Evolutionary conservation across 2,797 vertebrate genomes (phyloP).

Genomic region (Pangasius krempfi): DNA sequence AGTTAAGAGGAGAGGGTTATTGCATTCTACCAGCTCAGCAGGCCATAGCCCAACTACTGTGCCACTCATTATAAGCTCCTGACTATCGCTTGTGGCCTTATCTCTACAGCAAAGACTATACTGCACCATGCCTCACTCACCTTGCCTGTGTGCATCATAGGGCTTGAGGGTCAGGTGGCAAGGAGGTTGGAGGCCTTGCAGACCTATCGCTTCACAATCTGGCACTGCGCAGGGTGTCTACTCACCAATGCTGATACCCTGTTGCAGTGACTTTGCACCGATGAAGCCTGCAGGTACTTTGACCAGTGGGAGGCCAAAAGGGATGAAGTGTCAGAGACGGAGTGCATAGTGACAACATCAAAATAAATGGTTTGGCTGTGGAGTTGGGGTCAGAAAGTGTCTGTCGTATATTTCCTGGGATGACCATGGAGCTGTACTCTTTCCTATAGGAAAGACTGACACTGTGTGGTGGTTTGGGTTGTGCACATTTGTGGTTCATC

Average conservation of each 20-base stretch:
- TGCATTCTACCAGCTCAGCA: not conserved
- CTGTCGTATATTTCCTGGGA: not conserved
- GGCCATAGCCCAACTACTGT: not conserved
- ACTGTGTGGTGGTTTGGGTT: not conserved
- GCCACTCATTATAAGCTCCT: not conserved
- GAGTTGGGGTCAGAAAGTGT: not conserved
- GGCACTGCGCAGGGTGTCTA: slow-evolving; percentile 19
- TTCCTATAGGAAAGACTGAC: not conserved
- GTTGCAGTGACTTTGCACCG: slow-evolving; percentile 1
- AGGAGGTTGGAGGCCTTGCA: slow-evolving; percentile 21
- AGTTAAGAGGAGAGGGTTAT: not conserved
- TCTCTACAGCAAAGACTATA: not conserved
- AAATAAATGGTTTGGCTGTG: not conserved
- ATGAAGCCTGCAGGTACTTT: not conserved
- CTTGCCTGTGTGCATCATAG: slow-evolving; percentile 9
- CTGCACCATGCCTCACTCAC: slow-evolving; percentile 5
- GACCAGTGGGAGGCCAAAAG: not conserved
- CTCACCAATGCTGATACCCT: not conserved
- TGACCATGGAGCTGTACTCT: not conserved
- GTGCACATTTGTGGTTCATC: not conserved
- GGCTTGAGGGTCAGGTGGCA: slow-evolving; percentile 29
- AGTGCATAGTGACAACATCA: not conserved
- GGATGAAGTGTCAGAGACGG: not conserved
- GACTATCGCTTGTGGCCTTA: not conserved
- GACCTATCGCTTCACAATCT: slow-evolving; percentile 29